A percentile compares a stretch with the other conserved stretches of the same genome.
Conservation (phyloP, 2,888 invertebrate species). For the Ypsolopha scabrella region DNA sequence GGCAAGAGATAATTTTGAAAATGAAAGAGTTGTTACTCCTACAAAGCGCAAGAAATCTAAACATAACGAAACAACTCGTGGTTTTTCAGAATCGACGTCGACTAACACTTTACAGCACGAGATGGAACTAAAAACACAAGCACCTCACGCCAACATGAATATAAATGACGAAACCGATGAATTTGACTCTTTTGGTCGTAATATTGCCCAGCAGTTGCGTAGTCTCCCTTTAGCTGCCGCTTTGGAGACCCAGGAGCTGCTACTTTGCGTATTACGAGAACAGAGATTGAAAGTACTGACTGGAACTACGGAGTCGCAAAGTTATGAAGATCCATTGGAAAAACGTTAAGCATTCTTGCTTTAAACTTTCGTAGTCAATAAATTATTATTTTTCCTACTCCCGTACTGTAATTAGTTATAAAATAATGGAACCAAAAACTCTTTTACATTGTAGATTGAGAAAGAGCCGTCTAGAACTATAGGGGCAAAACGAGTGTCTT, state of each 20-base stretch:
- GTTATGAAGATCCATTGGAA: neutral
- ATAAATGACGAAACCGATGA: slow-evolving; percentile 7
- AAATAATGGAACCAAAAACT: no score
- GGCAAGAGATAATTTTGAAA: neutral
- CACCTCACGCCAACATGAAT: neutral
- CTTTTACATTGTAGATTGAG: no score
- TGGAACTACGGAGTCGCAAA: neutral
- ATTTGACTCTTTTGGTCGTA: slow-evolving; percentile 14
- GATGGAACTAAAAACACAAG: neutral
- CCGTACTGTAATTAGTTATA: neutral
- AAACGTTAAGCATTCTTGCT: neutral
- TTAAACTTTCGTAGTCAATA: neutral
- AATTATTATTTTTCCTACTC: neutral
- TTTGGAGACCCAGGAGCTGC: slow-evolving; percentile 13
- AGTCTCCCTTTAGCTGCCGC: slow-evolving; percentile 13
- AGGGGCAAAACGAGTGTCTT: no score
- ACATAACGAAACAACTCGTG: neutral
- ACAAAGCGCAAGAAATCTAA: neutral
- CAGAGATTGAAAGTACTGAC: slow-evolving; percentile 7
- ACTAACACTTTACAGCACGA: neutral
- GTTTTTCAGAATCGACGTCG: neutral
- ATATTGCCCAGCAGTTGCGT: slow-evolving; percentile 15
- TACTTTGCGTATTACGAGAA: slow-evolving; percentile 7
- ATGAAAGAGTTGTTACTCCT: neutral
- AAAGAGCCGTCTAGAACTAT: no score